Base-by-base conservation (phyloP, 2,797 vertebrate genomes). In the Gallinago stenura region DNA sequence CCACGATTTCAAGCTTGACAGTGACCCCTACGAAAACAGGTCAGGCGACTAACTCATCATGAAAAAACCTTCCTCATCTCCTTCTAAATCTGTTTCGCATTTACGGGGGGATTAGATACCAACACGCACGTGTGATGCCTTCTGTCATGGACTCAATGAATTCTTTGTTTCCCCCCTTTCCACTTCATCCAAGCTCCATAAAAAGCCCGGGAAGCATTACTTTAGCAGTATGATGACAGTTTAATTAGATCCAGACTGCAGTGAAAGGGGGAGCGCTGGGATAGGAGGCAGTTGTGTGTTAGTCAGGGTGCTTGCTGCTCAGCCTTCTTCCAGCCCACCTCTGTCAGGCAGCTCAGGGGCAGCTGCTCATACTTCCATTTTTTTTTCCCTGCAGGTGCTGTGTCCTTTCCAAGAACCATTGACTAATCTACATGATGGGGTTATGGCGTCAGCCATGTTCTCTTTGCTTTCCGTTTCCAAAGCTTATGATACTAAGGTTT, bases 191-290 rank as follows among this genome's bases (percentile, higher is more conserved):
- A 92, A 94, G 87, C 79, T 88, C 91, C 69, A 92, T 92, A 92
- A 96, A 96, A 97, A 84, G 78, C 87, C 76, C 68, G 28, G 70
- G 87, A 97, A 92, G 83, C 87, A 94, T 86, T 85, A 90, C 53
- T 96, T 96, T 84, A 97, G 95, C 70, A 58, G 72, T 57, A 65
- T 94, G 95, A 95, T 95, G 96, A 97, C 92, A 97, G 93, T 92
- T 97, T 96, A 96, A 97, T 97, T 97, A 97, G 76, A 97, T 95
- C 90, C 97, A 97, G 93, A 88, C 87, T 86, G 90, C 54, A 82
- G 84, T 7, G 39, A 96, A 93, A 93, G 70, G 56, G 87, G 79
- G 43, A 91, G 46, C 48, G 45, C 54, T 65, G 37, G 60, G 60
- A 93, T 50, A 54, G 24, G 76, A 97, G 89, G 95, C 83, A 66